phyloP scores from a whole-genome alignment of 2,888 invertebrate genomes.

The Tethea ocularis region DNA sequence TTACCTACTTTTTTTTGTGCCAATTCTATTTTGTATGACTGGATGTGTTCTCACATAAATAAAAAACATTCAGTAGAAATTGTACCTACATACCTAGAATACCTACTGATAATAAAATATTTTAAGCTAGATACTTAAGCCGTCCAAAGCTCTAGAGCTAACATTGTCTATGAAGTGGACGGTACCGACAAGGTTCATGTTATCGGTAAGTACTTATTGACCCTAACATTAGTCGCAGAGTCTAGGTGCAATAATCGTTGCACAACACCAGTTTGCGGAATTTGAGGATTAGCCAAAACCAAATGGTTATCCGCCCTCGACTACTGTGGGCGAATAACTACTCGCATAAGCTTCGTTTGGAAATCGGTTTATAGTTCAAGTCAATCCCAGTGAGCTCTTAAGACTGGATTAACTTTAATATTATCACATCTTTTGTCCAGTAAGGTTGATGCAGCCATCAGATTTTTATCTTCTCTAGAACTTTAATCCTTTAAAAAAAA shows the following conservation, averaged over 20 bases:
- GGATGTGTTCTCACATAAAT: no score
- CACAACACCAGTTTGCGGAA: slow-evolving; percentile 1
- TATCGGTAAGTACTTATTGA: not conserved
- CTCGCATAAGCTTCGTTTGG: not conserved
- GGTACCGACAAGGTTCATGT: not conserved
- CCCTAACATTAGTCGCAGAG: not conserved
- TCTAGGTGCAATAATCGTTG: slow-evolving; percentile 1
- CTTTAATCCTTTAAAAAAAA: no score
- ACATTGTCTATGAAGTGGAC: not conserved
- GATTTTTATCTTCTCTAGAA: no score
- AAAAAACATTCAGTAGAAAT: no score
- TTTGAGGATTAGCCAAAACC: not conserved
- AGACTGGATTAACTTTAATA: no score
- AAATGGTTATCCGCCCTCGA: not conserved
- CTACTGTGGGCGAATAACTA: not conserved
- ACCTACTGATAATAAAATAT: not conserved
- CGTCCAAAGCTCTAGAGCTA: not conserved
- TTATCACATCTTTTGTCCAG: no score
- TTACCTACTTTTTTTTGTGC: no score
- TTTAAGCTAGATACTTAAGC: not conserved
- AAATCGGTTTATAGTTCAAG: not conserved
- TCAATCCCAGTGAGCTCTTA: not conserved
- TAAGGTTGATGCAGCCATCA: no score
- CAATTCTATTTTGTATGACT: no score
- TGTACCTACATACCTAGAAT: no score